Evolutionary conservation across 1,140 invertebrate species (phyloP).

Genomic region (Diabrotica virgifera): DNA sequence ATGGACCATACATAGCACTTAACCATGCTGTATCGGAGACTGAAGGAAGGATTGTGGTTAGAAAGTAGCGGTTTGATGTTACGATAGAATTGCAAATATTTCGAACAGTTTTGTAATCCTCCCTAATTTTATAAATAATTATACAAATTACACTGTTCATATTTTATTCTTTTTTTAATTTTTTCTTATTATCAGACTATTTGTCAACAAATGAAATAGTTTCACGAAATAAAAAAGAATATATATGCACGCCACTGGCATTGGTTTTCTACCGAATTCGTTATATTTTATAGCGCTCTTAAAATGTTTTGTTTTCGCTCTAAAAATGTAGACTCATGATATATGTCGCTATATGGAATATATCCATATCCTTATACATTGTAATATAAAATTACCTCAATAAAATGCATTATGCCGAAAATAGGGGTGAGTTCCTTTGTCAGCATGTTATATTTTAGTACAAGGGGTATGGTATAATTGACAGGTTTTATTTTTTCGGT

Average conservation of each 20-base stretch:
- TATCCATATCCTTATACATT: constrained; percentile 6
- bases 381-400: constrained; percentile 16
- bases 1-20: too few species aligned
- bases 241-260: not conserved
- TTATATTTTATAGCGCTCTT: constrained; percentile 14
- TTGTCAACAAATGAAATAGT: too few species aligned
- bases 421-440: constrained; percentile 10
- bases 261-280: not conserved
- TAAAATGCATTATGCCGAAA: constrained; percentile 9
- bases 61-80: too few species aligned
- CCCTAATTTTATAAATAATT: too few species aligned
- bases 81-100: too few species aligned
- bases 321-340: constrained; percentile 12
- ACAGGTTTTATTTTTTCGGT: not conserved
- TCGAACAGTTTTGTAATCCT: too few species aligned
- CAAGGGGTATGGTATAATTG: constrained; percentile 9
- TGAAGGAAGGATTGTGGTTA: too few species aligned
- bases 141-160: too few species aligned
- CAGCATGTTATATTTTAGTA: not conserved
- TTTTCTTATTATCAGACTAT: too few species aligned
- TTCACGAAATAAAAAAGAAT: not conserved
- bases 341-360: constrained; percentile 9
- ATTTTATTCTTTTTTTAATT: too few species aligned
- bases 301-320: constrained; percentile 10
- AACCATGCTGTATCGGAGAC: too few species aligned